Conservation (phyloP, 2,888 invertebrate species). For the Elmis aenea region DNA sequence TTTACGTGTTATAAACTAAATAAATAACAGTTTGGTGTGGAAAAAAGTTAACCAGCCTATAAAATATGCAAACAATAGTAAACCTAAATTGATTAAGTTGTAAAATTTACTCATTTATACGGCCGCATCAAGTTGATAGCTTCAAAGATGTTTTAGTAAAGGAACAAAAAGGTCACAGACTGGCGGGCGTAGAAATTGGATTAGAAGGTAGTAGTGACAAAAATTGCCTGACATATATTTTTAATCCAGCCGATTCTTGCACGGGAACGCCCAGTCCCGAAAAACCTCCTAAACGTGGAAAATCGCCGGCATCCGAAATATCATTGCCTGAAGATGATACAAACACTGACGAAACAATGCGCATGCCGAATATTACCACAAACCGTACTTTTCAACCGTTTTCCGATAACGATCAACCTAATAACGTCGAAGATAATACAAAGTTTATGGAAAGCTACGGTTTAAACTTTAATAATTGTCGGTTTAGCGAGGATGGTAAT, state of each 20-base stretch:
- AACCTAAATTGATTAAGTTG: no score
- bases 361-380: constrained; percentile 11
- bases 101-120: no score
- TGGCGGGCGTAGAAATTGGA: constrained; percentile 39
- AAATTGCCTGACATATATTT: constrained; percentile 51
- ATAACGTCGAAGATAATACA: constrained; percentile 3
- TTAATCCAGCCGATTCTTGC: constrained; percentile 55
- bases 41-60: no score
- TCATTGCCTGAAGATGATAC: constrained; percentile 25
- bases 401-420: no score
- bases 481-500: constrained; percentile 33
- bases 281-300: constrained; percentile 34
- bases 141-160: no score
- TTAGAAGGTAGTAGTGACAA: constrained; percentile 35
- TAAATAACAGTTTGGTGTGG: no score
- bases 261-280: constrained; percentile 55
- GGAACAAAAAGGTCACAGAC: constrained; percentile 29
- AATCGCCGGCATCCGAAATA: constrained; percentile 29
- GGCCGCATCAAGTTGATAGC: no score
- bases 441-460: constrained; percentile 12
- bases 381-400: constrained; percentile 3
- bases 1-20: no score
- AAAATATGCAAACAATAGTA: no score
- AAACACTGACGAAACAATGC: constrained; percentile 28
- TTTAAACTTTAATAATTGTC: constrained; percentile 23